These are phyloP conservation scores for Hemibagrus guttatus DNA, from an alignment of 2,797 vertebrate genomes.

Conservation along the genomic window DNA sequence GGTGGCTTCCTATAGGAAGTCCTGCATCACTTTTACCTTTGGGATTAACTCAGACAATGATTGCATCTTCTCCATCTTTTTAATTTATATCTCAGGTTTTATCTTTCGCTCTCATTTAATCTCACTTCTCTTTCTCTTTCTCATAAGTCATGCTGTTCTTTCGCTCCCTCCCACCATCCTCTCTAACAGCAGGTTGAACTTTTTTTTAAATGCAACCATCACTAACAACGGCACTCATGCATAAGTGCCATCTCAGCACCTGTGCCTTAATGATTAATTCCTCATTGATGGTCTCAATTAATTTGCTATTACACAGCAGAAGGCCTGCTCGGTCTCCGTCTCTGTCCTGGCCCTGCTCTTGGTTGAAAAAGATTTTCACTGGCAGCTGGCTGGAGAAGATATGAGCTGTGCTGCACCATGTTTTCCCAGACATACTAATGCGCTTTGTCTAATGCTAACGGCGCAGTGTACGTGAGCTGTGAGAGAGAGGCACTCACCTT, in stretches of 20 bases:
- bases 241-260: slow-evolving; percentile 82
- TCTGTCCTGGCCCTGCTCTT: slow-evolving; percentile 65
- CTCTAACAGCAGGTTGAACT: slow-evolving; percentile 73
- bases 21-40: slow-evolving; percentile 1
- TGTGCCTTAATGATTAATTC: slow-evolving; percentile 85
- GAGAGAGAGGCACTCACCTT: slow-evolving; percentile 3
- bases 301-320: slow-evolving; percentile 82
- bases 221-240: slow-evolving; percentile 72
- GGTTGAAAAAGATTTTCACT: slow-evolving; percentile 72
- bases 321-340: slow-evolving; percentile 78
- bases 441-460: slow-evolving; percentile 42
- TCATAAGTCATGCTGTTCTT: slow-evolving; percentile 3
- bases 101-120: not conserved
- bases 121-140: slow-evolving; percentile 1
- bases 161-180: slow-evolving; percentile 43
- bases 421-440: slow-evolving; percentile 28
- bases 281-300: slow-evolving; percentile 87
- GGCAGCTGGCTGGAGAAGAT: slow-evolving; percentile 78
- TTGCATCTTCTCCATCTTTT: not conserved
- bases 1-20: slow-evolving; percentile 14
- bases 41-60: not conserved
- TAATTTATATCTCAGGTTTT: not conserved
- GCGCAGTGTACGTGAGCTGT: not conserved
- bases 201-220: slow-evolving; percentile 64
- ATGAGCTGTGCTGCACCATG: slow-evolving; percentile 51